Evolutionary conservation across 2,113 vertebrate genomes (phyloP).

Genomic region (Austrofundulus limnaeus): DNA sequence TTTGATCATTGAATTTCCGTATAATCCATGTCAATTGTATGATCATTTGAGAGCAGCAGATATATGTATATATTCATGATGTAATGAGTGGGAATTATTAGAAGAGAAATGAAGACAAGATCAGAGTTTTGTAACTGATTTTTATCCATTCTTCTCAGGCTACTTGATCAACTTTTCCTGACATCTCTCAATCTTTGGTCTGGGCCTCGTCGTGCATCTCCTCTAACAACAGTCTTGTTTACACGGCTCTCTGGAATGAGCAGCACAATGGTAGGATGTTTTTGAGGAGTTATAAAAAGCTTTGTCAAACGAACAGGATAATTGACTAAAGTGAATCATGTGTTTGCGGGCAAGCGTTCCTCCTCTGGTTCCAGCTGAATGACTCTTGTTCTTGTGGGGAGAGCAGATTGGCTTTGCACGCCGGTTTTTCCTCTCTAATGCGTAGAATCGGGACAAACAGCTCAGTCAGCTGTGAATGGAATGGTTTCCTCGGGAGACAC

Average conservation of each 20-base stretch:
- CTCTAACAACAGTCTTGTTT: conserved; percentile 47
- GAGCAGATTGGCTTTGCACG: conserved; percentile 29
- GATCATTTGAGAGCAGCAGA: too few relatives aligned
- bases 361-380: conserved; percentile 61
- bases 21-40: too few relatives aligned
- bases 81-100: too few relatives aligned
- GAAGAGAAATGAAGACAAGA: not conserved
- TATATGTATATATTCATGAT: too few relatives aligned
- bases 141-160: too few relatives aligned
- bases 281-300: conserved; percentile 43
- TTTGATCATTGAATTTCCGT: too few relatives aligned
- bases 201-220: conserved; percentile 10
- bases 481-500: conserved; percentile 47
- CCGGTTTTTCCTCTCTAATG: conserved; percentile 38
- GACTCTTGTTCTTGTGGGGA: conserved; percentile 41
- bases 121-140: not conserved
- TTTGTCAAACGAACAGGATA: conserved; percentile 42
- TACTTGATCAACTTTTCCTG: conserved; percentile 35
- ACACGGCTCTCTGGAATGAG: conserved; percentile 51
- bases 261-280: conserved; percentile 38
- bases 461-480: conserved; percentile 63
- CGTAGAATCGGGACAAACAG: conserved; percentile 39
- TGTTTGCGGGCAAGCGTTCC: conserved; percentile 49
- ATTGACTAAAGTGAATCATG: conserved; percentile 68
- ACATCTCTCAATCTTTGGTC: conserved; percentile 12